Conservation (phyloP, 2,797 vertebrate species). For the Hybognathus amarus region DNA sequence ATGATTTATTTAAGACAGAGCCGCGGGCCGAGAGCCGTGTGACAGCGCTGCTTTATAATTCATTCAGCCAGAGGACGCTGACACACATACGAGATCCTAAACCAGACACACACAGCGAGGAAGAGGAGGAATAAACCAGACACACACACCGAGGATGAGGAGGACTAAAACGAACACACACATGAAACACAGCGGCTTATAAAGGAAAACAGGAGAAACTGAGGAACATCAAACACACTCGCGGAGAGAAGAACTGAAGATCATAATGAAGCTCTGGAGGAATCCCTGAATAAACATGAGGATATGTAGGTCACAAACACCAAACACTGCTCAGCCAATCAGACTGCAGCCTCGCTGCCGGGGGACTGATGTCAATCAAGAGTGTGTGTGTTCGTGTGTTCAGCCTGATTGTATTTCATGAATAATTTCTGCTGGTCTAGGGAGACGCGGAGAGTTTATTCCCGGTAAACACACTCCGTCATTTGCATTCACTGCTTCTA, state of each 20-base stretch:
- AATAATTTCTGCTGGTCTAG: conserved; percentile 56
- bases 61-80: conserved; percentile 74
- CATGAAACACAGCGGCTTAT: conserved; percentile 61
- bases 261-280: not conserved
- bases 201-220: conserved; percentile 17
- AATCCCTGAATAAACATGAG: conserved; percentile 17
- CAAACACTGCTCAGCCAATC: conserved; percentile 47
- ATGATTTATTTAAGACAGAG: conserved; percentile 81
- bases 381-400: conserved; percentile 17
- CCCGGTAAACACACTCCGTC: conserved; percentile 68
- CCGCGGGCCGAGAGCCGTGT: conserved; percentile 77
- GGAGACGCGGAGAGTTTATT: conserved; percentile 53
- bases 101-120: conserved; percentile 23
- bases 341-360: conserved; percentile 17
- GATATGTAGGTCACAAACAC: conserved; percentile 51
- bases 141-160: too few species aligned
- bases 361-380: conserved; percentile 33
- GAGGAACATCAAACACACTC: not conserved
- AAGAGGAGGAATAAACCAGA: too few species aligned
- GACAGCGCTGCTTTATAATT: conserved; percentile 81
- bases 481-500: conserved; percentile 73
- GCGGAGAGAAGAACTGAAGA: not conserved
- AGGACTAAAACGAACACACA: not conserved
- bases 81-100: conserved; percentile 71
- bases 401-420: conserved; percentile 55